These are phyloP conservation scores for Trogon surrucura DNA, from an alignment of 2,113 vertebrate species.

Conservation along the genomic window DNA sequence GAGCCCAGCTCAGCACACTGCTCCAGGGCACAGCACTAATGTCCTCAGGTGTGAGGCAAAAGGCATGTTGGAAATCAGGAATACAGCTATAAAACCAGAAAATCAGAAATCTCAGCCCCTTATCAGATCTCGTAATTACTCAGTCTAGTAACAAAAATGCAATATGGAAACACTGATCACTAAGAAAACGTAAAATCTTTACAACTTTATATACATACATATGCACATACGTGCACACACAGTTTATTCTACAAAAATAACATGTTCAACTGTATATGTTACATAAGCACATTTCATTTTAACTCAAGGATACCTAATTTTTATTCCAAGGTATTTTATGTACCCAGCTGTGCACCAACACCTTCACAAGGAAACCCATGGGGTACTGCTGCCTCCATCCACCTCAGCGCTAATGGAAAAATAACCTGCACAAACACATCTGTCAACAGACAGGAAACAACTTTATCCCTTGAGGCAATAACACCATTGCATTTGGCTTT, in stretches of 20 bases:
- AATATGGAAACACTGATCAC: neutral
- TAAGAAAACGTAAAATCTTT: neutral
- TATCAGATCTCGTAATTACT: neutral
- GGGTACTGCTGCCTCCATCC: neutral
- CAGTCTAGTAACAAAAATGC: neutral
- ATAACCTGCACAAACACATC: neutral
- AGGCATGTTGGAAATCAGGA: neutral
- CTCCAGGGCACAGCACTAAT: neutral
- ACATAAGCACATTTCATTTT: neutral
- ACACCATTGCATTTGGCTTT: neutral
- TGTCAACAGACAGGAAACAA: neutral
- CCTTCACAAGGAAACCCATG: accelerated
- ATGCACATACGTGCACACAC: neutral
- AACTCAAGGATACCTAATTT: neutral
- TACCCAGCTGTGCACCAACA: neutral
- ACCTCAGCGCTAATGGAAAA: neutral
- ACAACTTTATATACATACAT: neutral
- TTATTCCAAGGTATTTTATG: neutral
- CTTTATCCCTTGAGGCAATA: neutral
- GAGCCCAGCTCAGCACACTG: accelerated
- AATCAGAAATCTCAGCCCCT: neutral
- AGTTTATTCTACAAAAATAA: neutral
- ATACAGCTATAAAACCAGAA: neutral
- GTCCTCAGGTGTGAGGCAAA: neutral
- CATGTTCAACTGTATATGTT: neutral